A percentile compares a stretch with the other conserved stretches of the same genome.
These are phyloP conservation scores for Bombus turneri DNA, from an alignment of 1,140 invertebrate genomes.

Conservation along the genomic window DNA sequence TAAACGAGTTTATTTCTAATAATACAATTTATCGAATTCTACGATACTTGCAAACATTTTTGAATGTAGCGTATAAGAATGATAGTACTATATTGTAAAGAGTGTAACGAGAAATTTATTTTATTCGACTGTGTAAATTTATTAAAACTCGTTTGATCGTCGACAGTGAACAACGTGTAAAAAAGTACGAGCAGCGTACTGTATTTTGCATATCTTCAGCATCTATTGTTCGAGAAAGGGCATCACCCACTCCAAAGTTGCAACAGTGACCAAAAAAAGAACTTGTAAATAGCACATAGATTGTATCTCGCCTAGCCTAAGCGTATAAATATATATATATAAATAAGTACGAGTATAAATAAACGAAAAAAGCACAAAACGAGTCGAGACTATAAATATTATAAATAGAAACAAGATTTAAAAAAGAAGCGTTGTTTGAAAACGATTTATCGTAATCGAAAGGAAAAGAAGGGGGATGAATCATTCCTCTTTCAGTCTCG, in stretches of 20 bases:
- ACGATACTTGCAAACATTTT: not conserved
- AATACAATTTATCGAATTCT: conserved; percentile 11
- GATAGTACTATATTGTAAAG: not conserved
- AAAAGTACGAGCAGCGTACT: conserved; percentile 66
- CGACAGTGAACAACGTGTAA: conserved; percentile 46
- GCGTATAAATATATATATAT: conserved; percentile 76
- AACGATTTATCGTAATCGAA: conserved; percentile 24
- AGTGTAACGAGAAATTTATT: not conserved
- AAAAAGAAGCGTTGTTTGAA: not conserved
- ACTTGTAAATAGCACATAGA: conserved; percentile 77
- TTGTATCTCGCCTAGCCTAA: conserved; percentile 74
- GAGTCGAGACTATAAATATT: conserved; percentile 73
- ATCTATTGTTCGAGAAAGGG: conserved; percentile 60
- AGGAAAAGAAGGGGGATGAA: conserved; percentile 1
- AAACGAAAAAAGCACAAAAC: conserved; percentile 41
- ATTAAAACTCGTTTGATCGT: conserved; percentile 36
- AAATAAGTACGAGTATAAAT: conserved; percentile 72
- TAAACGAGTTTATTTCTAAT: conserved; percentile 13
- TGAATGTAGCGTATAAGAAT: not conserved
- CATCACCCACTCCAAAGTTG: conserved; percentile 56
- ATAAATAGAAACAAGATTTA: conserved; percentile 62
- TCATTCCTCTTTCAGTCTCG: conserved; percentile 57
- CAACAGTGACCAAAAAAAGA: conserved; percentile 77
- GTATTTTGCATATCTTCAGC: conserved; percentile 76
- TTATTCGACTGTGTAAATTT: not conserved